Conservation (phyloP, 1,140 invertebrate species). For the Bombus huntii region DNA sequence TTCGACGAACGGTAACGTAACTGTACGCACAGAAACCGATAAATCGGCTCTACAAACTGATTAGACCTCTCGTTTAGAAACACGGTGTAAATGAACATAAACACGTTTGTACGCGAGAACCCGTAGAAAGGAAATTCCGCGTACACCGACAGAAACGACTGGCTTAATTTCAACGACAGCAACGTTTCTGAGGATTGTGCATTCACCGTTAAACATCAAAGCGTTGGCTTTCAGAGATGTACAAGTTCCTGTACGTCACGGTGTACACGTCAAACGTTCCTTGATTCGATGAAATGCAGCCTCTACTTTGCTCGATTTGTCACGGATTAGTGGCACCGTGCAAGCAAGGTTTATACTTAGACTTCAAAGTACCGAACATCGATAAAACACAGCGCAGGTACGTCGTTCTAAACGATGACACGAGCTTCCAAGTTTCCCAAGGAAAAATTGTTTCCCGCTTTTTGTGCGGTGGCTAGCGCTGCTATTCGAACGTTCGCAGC, state of each 20-base stretch:
- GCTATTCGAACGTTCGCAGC: too few species aligned
- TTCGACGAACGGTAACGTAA: neutral
- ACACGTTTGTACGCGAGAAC: neutral
- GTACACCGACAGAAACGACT: neutral
- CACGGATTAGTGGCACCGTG: neutral
- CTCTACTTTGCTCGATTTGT: neutral
- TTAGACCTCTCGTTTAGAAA: neutral
- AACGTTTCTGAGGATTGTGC: neutral
- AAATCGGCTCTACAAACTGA: neutral
- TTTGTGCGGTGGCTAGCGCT: too few species aligned
- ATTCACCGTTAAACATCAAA: conserved; percentile 9
- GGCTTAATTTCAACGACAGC: neutral
- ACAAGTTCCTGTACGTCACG: neutral
- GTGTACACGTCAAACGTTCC: neutral
- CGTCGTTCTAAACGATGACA: neutral
- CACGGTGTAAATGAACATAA: neutral
- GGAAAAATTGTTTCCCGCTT: too few species aligned
- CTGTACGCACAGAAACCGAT: neutral
- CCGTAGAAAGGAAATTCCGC: too few species aligned
- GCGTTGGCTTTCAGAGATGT: neutral
- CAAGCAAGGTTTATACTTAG: neutral
- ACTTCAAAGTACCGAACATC: conserved; percentile 8
- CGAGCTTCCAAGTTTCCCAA: neutral
- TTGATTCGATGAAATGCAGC: conserved; percentile 22
- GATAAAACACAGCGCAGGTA: neutral